These are phyloP conservation scores for Cremastinae sp. DNA, from an alignment of 2,888 invertebrate species.

Conservation along the genomic window DNA sequence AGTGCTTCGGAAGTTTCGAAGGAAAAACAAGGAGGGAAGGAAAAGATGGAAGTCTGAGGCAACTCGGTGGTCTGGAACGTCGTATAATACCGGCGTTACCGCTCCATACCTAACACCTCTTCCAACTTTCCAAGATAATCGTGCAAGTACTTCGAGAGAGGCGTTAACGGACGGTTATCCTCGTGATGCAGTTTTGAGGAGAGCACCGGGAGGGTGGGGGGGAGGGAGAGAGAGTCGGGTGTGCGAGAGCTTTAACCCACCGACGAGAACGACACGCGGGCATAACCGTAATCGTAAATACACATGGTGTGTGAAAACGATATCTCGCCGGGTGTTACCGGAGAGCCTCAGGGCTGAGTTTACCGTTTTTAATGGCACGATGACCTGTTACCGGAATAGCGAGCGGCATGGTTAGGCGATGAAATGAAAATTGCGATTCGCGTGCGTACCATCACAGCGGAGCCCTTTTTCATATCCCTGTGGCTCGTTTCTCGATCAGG, in stretches of 20 bases:
- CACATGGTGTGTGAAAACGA: conserved; percentile 70
- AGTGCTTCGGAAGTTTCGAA: conserved; percentile 22
- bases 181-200: conserved; percentile 67
- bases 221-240: conserved; percentile 13
- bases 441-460: conserved; percentile 41
- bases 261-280: conserved; percentile 42
- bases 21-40: conserved; percentile 24
- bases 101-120: conserved; percentile 31
- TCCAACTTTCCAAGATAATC: conserved; percentile 57
- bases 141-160: conserved; percentile 57
- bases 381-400: conserved; percentile 65
- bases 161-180: conserved; percentile 68
- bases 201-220: conserved; percentile 1
- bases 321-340: conserved; percentile 47
- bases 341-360: conserved; percentile 56
- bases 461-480: conserved; percentile 35
- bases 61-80: conserved; percentile 39
- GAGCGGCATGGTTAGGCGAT: conserved; percentile 41
- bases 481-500: conserved; percentile 32
- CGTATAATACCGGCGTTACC: conserved; percentile 34
- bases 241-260: conserved; percentile 38
- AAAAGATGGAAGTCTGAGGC: not conserved
- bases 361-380: conserved; percentile 66
- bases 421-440: conserved; percentile 61
- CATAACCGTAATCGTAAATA: conserved; percentile 68